Percentiles rank a stretch among this genome's conserved stretches.
Conservation (phyloP, 2,113 vertebrate species). For the Meleagris gallopavo region DNA sequence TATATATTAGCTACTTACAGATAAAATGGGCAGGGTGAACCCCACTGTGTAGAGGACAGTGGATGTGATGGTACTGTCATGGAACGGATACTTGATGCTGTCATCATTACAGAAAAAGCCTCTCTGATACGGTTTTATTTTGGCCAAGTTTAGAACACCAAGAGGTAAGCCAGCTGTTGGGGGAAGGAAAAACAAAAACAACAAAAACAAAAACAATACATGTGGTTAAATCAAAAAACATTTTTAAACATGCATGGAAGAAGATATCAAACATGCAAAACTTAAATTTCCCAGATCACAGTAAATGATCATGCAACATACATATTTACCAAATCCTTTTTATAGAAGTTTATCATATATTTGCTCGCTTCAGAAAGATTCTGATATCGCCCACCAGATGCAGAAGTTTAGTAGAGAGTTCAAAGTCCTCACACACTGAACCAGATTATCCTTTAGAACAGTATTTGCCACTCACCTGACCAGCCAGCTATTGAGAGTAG, state of each 20-base stretch:
- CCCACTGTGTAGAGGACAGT: slow-evolving; percentile 92
- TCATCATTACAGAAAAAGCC: slow-evolving; percentile 99
- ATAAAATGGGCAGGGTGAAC: slow-evolving; percentile 92
- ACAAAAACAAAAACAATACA: slow-evolving; percentile 67
- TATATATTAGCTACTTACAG: slow-evolving; percentile 90
- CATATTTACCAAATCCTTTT: not conserved
- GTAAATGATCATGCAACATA: slow-evolving; percentile 33
- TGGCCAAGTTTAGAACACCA: slow-evolving; percentile 96
- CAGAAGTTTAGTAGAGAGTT: not conserved
- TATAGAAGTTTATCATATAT: not conserved
- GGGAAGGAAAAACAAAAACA: slow-evolving; percentile 79
- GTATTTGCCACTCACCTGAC: not conserved
- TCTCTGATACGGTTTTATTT: slow-evolving; percentile 95
- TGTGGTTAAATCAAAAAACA: slow-evolving; percentile 77
- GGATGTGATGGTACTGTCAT: slow-evolving; percentile 91
- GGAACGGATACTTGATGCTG: slow-evolving; percentile 97
- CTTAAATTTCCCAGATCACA: not conserved
- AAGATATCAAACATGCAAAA: slow-evolving; percentile 54
- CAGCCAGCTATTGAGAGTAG: not conserved
- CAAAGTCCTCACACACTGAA: not conserved
- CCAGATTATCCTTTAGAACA: not conserved
- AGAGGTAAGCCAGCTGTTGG: slow-evolving; percentile 95
- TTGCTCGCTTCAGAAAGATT: not conserved
- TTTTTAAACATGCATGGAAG: slow-evolving; percentile 48
- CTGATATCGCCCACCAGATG: not conserved